A percentile compares a stretch with the other conserved stretches of the same genome.
These are phyloP conservation scores for Polylopha cassiicola DNA, from an alignment of 2,888 invertebrate species.

Conservation along the genomic window DNA sequence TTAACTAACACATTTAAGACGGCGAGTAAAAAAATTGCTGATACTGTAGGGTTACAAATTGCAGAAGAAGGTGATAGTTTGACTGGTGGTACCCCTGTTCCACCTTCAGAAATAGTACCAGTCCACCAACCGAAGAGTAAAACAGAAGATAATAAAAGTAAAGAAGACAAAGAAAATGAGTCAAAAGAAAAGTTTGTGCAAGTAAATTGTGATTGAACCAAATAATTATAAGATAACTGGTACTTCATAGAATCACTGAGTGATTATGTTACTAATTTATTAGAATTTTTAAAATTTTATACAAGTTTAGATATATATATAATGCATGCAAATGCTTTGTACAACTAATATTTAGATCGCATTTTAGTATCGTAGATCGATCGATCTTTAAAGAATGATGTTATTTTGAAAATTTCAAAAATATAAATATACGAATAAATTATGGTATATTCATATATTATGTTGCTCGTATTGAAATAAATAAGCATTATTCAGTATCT, in stretches of 20 bases:
- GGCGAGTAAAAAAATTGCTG: conserved; percentile 90
- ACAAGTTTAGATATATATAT: conserved; percentile 2
- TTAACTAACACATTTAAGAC: conserved; percentile 88
- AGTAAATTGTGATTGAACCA: conserved; percentile 16
- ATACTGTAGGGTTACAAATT: conserved; percentile 87
- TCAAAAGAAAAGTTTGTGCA: conserved; percentile 33
- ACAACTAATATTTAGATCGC: too few relatives aligned
- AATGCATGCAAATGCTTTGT: conserved; percentile 8
- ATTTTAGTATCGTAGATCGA: too few relatives aligned
- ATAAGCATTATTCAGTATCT: too few relatives aligned
- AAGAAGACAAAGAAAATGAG: conserved; percentile 41
- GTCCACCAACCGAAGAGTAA: conserved; percentile 56
- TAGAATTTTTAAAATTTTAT: conserved; percentile 27
- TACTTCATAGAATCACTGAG: conserved; percentile 22
- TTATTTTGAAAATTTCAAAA: too few relatives aligned
- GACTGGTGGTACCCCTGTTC: conserved; percentile 59
- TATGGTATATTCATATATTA: too few relatives aligned
- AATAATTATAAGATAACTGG: neutral
- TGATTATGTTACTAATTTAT: conserved; percentile 42
- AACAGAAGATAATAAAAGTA: conserved; percentile 38
- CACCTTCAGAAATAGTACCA: conserved; percentile 59
- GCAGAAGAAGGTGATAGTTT: conserved; percentile 81
- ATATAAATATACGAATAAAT: too few relatives aligned
- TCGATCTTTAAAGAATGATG: too few relatives aligned
- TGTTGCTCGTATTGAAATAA: too few relatives aligned